Percentiles rank a stretch among this genome's conserved stretches.
Conservation (phyloP, 2,113 vertebrate genomes). For the Bufo bufo region DNA sequence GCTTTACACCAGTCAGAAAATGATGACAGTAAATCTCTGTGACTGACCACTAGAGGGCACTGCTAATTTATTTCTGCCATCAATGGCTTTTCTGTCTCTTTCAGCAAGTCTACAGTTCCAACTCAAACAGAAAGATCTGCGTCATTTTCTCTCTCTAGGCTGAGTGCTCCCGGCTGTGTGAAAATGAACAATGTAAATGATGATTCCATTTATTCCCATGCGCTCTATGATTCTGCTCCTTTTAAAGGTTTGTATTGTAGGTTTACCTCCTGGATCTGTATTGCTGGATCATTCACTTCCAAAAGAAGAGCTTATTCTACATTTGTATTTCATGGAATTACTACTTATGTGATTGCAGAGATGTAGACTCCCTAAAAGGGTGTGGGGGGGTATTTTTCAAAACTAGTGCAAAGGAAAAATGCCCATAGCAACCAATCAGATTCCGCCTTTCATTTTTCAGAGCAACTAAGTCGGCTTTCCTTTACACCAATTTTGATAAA, state of each 20-base stretch:
- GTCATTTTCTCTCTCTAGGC: constrained; percentile 21
- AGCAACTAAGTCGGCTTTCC: no score
- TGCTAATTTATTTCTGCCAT: not conserved
- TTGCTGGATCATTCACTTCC: not conserved
- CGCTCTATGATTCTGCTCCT: not conserved
- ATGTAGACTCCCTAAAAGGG: no score
- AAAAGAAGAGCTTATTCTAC: not conserved
- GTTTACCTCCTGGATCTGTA: not conserved
- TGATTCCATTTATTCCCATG: not conserved
- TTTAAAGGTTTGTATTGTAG: not conserved
- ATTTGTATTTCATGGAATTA: not conserved
- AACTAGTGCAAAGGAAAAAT: no score
- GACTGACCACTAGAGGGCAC: constrained; percentile 30
- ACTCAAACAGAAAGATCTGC: constrained; percentile 37
- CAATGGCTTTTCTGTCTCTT: constrained; percentile 31
- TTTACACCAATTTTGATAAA: no score
- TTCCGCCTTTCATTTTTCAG: no score
- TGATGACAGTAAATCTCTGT: constrained; percentile 8
- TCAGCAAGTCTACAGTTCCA: constrained; percentile 1
- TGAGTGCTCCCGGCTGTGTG: constrained; percentile 3
- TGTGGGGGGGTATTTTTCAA: no score
- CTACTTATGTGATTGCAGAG: not conserved
- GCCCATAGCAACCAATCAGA: no score
- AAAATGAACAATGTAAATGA: constrained; percentile 33
- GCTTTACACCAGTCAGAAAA: not conserved